Conservation (phyloP, 1,140 invertebrate genomes). For the Hetaerina americana region DNA sequence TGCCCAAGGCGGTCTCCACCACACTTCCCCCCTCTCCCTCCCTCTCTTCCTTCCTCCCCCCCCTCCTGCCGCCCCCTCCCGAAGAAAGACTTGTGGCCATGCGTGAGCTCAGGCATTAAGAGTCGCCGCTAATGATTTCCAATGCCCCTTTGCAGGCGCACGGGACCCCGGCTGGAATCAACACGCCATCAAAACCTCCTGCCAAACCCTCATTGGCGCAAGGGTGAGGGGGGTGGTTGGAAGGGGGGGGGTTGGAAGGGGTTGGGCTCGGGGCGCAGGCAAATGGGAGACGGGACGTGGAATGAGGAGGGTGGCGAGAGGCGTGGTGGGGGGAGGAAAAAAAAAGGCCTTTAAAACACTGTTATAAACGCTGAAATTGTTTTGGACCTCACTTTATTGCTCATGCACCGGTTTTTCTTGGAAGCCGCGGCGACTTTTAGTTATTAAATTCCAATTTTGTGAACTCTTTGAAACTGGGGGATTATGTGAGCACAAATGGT, state of each 20-base stretch:
- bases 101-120: not conserved
- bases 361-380: not conserved
- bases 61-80: too few relatives aligned
- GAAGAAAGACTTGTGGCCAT: too few relatives aligned
- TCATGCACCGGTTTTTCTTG: not conserved
- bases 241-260: not conserved
- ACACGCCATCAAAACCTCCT: not conserved
- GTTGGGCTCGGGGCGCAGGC: too few relatives aligned
- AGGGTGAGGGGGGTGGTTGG: not conserved
- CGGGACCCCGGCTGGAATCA: too few relatives aligned
- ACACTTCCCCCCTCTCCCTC: too few relatives aligned
- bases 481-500: too few relatives aligned
- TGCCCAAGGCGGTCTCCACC: too few relatives aligned
- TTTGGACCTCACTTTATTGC: not conserved
- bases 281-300: too few relatives aligned
- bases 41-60: too few relatives aligned
- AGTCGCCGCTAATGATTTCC: not conserved
- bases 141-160: not conserved
- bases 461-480: not conserved
- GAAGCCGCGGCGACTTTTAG: not conserved
- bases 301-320: too few relatives aligned
- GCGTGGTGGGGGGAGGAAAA: not conserved
- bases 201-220: not conserved
- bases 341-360: not conserved
- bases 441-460: not conserved